Conservation (phyloP, 35 echinoderm and acorn worm species). For the Hemicentrotus pulcherrimus region DNA sequence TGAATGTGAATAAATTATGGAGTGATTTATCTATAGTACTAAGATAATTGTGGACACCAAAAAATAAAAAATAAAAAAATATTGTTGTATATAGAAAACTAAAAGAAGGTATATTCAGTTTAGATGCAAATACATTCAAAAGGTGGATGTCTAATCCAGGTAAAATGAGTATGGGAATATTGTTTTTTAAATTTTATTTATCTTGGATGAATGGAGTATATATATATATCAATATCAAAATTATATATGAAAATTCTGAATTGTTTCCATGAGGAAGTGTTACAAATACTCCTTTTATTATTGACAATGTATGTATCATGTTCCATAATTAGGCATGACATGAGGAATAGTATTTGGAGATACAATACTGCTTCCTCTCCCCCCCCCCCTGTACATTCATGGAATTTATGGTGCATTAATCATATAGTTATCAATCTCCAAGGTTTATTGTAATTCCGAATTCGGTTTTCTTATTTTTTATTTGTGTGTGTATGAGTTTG, state of each 20-base stretch:
- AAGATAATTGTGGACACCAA: background rate
- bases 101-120: background rate
- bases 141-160: background rate
- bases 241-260: background rate
- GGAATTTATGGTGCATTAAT: background rate
- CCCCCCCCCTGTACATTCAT: background rate
- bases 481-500: background rate
- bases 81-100: background rate
- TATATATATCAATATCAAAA: slow-evolving; percentile 27
- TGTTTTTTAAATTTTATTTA: background rate
- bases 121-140: slow-evolving; percentile 5
- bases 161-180: background rate
- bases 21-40: slow-evolving; percentile 46
- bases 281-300: background rate
- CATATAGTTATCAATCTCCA: background rate
- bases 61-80: background rate
- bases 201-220: background rate
- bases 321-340: background rate
- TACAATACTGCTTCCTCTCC: background rate
- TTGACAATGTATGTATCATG: background rate
- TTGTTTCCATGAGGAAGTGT: background rate
- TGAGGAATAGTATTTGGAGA: background rate
- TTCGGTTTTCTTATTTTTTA: background rate
- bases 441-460: background rate
- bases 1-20: slow-evolving; percentile 32